Conservation (phyloP, 2,113 vertebrate species). For the Gasterosteus aculeatus region DNA sequence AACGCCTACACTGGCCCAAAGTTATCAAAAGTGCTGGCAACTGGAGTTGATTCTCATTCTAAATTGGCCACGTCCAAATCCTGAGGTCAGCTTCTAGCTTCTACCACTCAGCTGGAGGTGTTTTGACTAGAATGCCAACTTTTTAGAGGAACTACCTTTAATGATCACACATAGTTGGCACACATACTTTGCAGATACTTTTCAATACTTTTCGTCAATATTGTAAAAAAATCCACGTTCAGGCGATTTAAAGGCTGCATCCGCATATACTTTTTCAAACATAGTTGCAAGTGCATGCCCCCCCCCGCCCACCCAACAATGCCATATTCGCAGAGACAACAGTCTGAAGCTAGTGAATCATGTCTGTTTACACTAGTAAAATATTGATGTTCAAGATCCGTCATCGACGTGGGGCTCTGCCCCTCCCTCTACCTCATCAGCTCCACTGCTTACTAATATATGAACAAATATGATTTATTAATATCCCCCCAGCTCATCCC, state of each 20-base stretch:
- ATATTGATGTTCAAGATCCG: slow-evolving; percentile 76
- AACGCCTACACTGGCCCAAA: neutral
- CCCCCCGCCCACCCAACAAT: neutral
- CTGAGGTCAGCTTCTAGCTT: neutral
- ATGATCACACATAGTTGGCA: neutral
- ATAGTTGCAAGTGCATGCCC: neutral
- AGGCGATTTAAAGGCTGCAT: neutral
- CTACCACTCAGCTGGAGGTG: slow-evolving; percentile 25
- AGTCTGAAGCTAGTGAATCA: slow-evolving; percentile 27
- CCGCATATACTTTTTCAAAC: neutral
- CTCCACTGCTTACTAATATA: slow-evolving; percentile 74
- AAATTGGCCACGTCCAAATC: slow-evolving; percentile 26
- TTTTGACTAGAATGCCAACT: slow-evolving; percentile 1
- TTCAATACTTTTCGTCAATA: neutral
- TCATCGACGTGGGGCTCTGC: slow-evolving; percentile 54
- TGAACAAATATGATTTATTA: slow-evolving; percentile 81
- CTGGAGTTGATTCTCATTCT: slow-evolving; percentile 1
- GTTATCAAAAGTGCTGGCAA: slow-evolving; percentile 14
- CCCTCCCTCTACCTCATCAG: slow-evolving; percentile 56
- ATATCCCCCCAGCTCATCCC: slow-evolving; percentile 53
- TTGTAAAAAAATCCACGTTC: neutral
- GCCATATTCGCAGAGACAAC: slow-evolving; percentile 17
- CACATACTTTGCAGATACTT: neutral
- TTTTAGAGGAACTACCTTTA: neutral
- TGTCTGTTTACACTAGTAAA: slow-evolving; percentile 74